A percentile compares a stretch with the other conserved stretches of the same genome.
Conservation (phyloP, 2,888 invertebrate genomes). For the Ennomos erosarius region DNA sequence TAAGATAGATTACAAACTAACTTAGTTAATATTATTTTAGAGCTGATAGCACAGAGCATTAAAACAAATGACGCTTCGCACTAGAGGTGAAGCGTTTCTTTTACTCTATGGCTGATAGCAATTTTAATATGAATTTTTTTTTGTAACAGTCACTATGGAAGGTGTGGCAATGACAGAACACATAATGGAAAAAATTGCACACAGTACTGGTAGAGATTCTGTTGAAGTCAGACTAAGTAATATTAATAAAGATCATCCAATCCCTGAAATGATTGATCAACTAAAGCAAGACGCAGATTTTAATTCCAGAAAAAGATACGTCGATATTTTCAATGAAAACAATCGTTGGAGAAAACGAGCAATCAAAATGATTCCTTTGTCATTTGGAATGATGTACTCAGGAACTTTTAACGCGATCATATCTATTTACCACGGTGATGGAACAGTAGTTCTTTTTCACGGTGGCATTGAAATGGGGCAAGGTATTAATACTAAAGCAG, state of each 20-base stretch:
- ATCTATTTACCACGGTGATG: constrained; percentile 86
- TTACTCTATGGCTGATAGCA: not conserved
- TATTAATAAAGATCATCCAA: constrained; percentile 2
- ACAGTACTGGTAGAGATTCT: constrained; percentile 80
- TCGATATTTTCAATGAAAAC: no score
- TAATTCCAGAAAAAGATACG: constrained; percentile 86
- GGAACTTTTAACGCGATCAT: constrained; percentile 46
- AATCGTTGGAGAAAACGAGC: constrained; percentile 87
- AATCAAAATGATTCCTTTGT: constrained; percentile 85
- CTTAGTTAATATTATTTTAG: no score
- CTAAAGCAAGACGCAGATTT: constrained; percentile 64
- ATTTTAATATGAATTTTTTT: not conserved
- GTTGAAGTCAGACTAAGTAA: constrained; percentile 82
- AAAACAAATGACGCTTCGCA: no score
- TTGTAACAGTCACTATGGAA: constrained; percentile 77
- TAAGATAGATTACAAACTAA: constrained; percentile 18
- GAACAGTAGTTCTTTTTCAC: constrained; percentile 86
- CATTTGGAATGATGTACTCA: constrained; percentile 42
- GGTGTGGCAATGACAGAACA: constrained; percentile 82
- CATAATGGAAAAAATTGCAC: constrained; percentile 87
- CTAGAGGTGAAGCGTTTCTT: no score
- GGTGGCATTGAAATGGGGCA: constrained; percentile 89
- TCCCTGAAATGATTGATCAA: no score
- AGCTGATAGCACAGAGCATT: not conserved
- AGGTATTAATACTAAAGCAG: constrained; percentile 88